Evolutionary conservation across 2,888 invertebrate species (phyloP).

Genomic region (Ormia ochracea): DNA sequence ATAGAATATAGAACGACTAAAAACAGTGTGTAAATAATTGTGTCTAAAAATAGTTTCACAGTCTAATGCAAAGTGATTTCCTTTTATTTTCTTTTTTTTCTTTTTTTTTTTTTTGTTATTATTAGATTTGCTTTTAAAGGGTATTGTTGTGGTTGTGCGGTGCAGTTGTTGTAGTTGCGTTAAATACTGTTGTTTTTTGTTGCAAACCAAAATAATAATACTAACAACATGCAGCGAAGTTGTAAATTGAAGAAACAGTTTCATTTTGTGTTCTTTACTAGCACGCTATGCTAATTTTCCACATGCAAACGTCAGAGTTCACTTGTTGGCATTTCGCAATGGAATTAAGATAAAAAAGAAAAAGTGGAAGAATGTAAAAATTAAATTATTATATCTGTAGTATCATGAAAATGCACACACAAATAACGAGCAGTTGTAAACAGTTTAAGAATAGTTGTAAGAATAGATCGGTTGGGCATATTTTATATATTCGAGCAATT

Average conservation of each 20-base stretch:
- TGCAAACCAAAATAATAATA: conserved; percentile 2
- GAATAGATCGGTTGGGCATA: too few species aligned
- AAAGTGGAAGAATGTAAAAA: background rate
- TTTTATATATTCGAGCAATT: too few species aligned
- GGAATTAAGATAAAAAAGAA: conserved; percentile 6
- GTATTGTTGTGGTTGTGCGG: conserved; percentile 36
- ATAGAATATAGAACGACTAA: background rate
- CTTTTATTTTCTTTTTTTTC: background rate
- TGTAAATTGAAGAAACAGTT: background rate
- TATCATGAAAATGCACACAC: too few species aligned
- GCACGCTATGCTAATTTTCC: conserved; percentile 55
- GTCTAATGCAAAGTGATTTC: background rate
- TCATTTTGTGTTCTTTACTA: background rate
- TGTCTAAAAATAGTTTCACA: background rate
- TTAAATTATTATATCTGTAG: background rate
- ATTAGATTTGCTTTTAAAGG: conserved; percentile 53
- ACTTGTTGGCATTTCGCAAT: conserved; percentile 56
- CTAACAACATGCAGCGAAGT: background rate
- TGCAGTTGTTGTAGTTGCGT: background rate
- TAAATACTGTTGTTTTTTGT: background rate
- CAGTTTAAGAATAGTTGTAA: too few species aligned
- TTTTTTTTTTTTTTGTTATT: conserved; percentile 1
- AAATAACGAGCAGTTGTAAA: too few species aligned
- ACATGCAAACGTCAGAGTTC: conserved; percentile 62
- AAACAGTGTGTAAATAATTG: conserved; percentile 1